Conservation (phyloP, 1,140 invertebrate species). For the Daktulosphaira vitifoliae region DNA sequence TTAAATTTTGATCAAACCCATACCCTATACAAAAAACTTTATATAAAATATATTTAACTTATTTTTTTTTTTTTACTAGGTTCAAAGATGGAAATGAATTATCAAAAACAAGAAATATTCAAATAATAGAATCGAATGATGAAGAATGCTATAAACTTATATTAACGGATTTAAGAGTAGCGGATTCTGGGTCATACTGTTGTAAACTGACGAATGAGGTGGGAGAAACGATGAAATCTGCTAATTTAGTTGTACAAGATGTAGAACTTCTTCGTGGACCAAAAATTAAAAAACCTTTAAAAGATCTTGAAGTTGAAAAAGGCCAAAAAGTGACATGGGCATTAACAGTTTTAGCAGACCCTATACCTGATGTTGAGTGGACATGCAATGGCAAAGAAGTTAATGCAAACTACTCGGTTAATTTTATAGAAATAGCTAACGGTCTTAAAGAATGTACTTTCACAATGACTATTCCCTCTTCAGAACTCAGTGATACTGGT, state of each 20-base stretch:
- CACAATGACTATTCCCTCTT: slow-evolving; percentile 57
- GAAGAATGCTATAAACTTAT: slow-evolving; percentile 65
- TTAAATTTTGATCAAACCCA: too few species aligned
- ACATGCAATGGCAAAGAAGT: slow-evolving; percentile 45
- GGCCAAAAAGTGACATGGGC: slow-evolving; percentile 62
- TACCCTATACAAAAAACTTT: too few species aligned
- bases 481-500: slow-evolving; percentile 65
- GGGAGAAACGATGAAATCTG: slow-evolving; percentile 61
- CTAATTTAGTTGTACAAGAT: slow-evolving; percentile 61
- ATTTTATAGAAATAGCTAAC: slow-evolving; percentile 59
- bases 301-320: slow-evolving; percentile 59
- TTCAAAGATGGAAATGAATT: slow-evolving; percentile 59
- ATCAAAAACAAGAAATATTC: slow-evolving; percentile 50
- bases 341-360: slow-evolving; percentile 72
- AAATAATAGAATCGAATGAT: slow-evolving; percentile 50
- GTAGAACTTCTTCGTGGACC: slow-evolving; percentile 66
- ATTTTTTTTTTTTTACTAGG: slow-evolving; percentile 38
- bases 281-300: slow-evolving; percentile 58
- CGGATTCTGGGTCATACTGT: slow-evolving; percentile 68
- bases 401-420: slow-evolving; percentile 45
- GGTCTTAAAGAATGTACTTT: slow-evolving; percentile 65
- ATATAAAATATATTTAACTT: too few species aligned
- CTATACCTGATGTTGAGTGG: slow-evolving; percentile 55
- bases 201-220: slow-evolving; percentile 64
- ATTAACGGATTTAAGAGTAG: slow-evolving; percentile 54